Percentiles rank a stretch among this genome's conserved stretches.
phyloP scores from a whole-genome alignment of 1,140 invertebrate genomes.

The Euglossa dilemma region DNA sequence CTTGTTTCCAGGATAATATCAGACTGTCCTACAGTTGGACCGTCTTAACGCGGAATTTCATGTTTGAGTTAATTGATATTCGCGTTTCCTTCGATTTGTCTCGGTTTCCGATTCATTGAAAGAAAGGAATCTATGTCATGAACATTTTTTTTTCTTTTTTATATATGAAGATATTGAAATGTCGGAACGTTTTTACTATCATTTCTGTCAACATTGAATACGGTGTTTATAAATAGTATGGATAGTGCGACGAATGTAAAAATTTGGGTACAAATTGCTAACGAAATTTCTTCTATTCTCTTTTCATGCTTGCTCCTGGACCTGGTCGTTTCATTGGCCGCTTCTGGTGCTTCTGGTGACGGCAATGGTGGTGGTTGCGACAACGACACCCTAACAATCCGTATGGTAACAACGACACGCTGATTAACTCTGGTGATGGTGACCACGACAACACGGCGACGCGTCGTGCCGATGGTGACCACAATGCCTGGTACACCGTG shows the following conservation, averaged over 20 bases:
- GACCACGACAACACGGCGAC: conserved; percentile 29
- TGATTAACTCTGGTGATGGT: conserved; percentile 51
- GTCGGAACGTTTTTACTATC: background rate
- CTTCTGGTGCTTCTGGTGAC: conserved; percentile 4
- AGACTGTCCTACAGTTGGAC: background rate
- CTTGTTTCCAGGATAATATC: background rate
- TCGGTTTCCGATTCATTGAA: too few relatives aligned
- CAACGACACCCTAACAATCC: conserved; percentile 26
- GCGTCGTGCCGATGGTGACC: conserved; percentile 34
- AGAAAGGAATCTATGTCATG: too few relatives aligned
- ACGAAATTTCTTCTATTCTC: conserved; percentile 26
- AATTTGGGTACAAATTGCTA: conserved; percentile 3
- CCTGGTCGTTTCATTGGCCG: background rate
- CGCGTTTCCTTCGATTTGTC: too few relatives aligned
- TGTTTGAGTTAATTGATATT: too few relatives aligned
- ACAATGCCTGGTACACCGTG: conserved; percentile 48
- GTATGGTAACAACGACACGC: conserved; percentile 36
- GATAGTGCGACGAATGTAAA: background rate
- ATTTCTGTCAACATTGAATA: background rate
- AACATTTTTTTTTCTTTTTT: too few relatives aligned
- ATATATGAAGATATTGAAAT: too few relatives aligned
- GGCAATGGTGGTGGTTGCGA: conserved; percentile 28
- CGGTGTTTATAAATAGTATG: too few relatives aligned
- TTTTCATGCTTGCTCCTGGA: conserved; percentile 55
- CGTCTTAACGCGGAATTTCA: background rate